Percentiles rank a stretch among this genome's conserved stretches.
Conservation (phyloP, 2,113 vertebrate species). For the Equus przewalskii region DNA sequence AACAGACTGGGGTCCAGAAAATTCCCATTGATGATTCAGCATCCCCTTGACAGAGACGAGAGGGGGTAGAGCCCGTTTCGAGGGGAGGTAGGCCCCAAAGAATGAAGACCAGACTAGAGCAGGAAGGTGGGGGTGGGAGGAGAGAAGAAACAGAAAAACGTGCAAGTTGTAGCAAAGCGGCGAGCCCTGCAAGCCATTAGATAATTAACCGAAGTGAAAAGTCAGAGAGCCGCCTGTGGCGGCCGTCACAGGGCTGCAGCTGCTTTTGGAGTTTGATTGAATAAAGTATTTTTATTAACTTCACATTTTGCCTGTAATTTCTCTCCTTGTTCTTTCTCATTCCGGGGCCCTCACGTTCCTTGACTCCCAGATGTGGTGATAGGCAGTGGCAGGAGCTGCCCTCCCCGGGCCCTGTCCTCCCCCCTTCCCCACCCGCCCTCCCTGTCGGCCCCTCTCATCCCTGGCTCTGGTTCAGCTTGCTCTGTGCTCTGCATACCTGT, state of each 20-base stretch:
- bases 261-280: conserved; percentile 86
- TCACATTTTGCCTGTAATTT: conserved; percentile 89
- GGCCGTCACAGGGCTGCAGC: conserved; percentile 72
- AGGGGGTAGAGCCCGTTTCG: neutral
- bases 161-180: conserved; percentile 84
- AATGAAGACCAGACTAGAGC: conserved; percentile 34
- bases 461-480: neutral
- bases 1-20: neutral
- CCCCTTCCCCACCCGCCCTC: fast-evolving
- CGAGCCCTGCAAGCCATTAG: conserved; percentile 87
- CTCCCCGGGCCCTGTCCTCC: conserved; percentile 65
- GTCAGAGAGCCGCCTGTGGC: conserved; percentile 69
- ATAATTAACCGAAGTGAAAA: conserved; percentile 85
- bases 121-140: conserved; percentile 59
- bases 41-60: neutral
- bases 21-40: neutral
- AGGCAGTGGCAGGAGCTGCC: conserved; percentile 85
- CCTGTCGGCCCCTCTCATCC: neutral
- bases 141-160: conserved; percentile 74
- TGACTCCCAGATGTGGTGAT: conserved; percentile 84
- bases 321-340: conserved; percentile 85
- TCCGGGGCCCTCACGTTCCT: conserved; percentile 74
- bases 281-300: conserved; percentile 89
- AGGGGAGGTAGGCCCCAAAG: neutral
- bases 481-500: neutral